Evolutionary conservation across 2,888 invertebrate genomes (phyloP).

Genomic region (Drosophila hamatofila): DNA sequence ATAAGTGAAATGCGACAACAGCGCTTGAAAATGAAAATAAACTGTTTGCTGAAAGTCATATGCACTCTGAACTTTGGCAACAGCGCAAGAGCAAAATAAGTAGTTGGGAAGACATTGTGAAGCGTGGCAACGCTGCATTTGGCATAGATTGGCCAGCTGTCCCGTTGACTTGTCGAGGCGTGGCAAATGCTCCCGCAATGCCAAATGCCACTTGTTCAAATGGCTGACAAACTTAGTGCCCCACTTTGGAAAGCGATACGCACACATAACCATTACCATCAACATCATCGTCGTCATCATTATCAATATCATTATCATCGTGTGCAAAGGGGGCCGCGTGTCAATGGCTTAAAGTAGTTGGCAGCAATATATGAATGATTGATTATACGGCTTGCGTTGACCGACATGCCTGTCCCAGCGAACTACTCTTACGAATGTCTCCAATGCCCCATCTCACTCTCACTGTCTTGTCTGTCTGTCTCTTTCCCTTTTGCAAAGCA

Average conservation of each 20-base stretch:
- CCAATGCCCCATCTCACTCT: background rate
- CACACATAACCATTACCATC: background rate
- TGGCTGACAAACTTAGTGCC: slow-evolving; percentile 37
- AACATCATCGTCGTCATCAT: background rate
- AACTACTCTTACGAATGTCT: background rate
- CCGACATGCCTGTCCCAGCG: slow-evolving; percentile 11
- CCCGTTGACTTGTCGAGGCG: background rate
- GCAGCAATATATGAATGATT: slow-evolving; percentile 72
- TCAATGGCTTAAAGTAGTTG: slow-evolving; percentile 64
- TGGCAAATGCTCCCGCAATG: slow-evolving; percentile 18
- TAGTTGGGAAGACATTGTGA: background rate
- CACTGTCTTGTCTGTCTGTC: background rate
- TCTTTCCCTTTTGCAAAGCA: background rate
- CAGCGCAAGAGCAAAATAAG: background rate
- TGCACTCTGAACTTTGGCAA: background rate
- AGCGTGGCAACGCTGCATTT: slow-evolving; percentile 33
- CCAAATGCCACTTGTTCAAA: slow-evolving; percentile 41
- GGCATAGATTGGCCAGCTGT: slow-evolving; percentile 8
- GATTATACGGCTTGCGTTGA: slow-evolving; percentile 51
- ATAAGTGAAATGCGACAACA: background rate
- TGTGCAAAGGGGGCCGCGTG: slow-evolving; percentile 27
- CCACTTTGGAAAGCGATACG: slow-evolving; percentile 25
- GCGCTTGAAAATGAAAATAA: background rate
- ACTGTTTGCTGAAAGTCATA: background rate
- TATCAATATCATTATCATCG: slow-evolving; percentile 14